Percentiles rank a stretch among this genome's conserved stretches.
Conservation (phyloP, 2,113 vertebrate genomes). For the Panthera tigris region DNA sequence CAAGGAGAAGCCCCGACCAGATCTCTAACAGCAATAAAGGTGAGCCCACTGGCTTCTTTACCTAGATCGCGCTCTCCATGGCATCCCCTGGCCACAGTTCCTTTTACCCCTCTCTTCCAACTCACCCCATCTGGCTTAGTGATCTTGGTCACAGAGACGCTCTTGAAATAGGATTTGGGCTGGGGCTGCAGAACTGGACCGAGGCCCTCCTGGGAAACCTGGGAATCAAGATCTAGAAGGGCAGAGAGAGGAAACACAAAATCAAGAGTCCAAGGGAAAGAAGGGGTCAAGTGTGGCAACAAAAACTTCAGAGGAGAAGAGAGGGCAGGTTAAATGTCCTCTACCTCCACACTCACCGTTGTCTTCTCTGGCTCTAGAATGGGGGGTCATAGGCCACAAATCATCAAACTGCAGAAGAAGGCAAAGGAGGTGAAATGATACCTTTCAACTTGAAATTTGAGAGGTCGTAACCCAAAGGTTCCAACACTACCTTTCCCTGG, state of each 20-base stretch:
- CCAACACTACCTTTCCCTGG: background rate
- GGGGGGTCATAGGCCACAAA: background rate
- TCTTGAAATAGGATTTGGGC: constrained; percentile 90
- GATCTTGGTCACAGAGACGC: constrained; percentile 88
- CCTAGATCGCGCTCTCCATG: background rate
- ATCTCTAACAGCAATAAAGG: background rate
- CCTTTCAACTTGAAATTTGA: background rate
- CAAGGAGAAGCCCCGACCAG: fast-evolving
- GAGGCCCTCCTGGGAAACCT: constrained; percentile 82
- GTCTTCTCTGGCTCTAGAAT: constrained; percentile 78
- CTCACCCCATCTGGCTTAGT: constrained; percentile 92
- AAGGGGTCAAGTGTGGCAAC: background rate
- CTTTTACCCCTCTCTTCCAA: background rate
- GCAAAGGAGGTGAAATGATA: background rate
- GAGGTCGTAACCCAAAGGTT: background rate
- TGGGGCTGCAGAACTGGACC: constrained; percentile 77
- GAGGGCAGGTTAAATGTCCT: background rate
- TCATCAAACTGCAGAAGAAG: constrained; percentile 81
- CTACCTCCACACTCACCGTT: constrained; percentile 77
- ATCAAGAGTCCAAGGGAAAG: background rate
- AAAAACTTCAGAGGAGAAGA: constrained; percentile 58
- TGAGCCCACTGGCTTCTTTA: background rate
- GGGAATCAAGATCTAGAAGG: constrained; percentile 84
- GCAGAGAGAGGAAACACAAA: background rate
- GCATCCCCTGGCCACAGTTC: background rate